Evolutionary conservation across 30 jellyfish, hydroid and myxozoan species (phyloP), one percentile per base, ranked within the genome.

Genomic region (Catostylus mosaicus): DNA sequence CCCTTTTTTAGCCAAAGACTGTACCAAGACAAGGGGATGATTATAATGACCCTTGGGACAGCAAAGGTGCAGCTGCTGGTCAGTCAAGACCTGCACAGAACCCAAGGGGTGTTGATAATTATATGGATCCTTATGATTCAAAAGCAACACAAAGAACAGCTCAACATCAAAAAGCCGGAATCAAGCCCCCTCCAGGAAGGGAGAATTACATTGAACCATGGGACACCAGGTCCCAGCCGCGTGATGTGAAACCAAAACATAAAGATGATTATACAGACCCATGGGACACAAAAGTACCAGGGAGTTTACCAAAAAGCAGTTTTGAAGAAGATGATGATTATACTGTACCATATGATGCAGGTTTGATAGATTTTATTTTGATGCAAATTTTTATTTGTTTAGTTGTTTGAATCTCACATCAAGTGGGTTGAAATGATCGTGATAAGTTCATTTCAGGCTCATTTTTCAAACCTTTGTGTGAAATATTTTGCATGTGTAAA

Each of bases 21-120:
- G 70, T 30, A 18, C 69, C 83, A 18, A 54, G 38, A 32, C 72
- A 45, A 35, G 48, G 32, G 11, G 98, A 92, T 48, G 90, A 93
- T 38, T 92, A 92, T 33, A 45, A 57, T 36, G 98, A 92, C 52
- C 98, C 98, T 3, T 92, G 98, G 98, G 98, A 92, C 78, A 82
- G 84, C 71, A 79, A 57, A 78, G 67, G 34, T 23, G 23, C 73
- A 1, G 32, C 75, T 38, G 67, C 67, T 40, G 71, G 38, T 0
- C 34, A 77, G 34, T 56, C 47, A n/a, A 64, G 56, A 62, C 82
- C 82, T 0, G 18, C 40, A 20, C 18, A 63, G 18, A 45, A 50
- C 22, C 73, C 38, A 43, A 78, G 89, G 47, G 46, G 24, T 23
- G 45, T 31, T 36, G 90, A 78, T 77, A 88, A 73, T 35, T 73